These are phyloP conservation scores for Caerostris extrusa DNA, from an alignment of 1,140 invertebrate genomes.

Conservation along the genomic window DNA sequence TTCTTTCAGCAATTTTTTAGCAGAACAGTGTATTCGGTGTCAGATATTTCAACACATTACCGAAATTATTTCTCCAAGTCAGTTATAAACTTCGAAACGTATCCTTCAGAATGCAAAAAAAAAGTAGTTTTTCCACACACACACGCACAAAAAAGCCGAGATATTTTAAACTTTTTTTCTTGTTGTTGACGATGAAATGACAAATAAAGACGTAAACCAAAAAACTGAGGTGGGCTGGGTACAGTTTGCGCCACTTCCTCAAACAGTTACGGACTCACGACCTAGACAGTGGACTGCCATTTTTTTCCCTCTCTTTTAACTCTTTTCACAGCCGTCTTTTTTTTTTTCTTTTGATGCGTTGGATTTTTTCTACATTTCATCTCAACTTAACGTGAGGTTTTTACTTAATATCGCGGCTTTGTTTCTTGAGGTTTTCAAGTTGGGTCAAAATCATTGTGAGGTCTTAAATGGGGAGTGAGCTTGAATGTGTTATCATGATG, in stretches of 20 bases:
- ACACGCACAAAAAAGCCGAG: neutral
- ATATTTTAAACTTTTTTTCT: neutral
- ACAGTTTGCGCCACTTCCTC: conserved; percentile 63
- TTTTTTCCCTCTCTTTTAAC: neutral
- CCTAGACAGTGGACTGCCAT: conserved; percentile 40
- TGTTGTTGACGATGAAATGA: neutral
- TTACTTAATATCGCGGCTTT: conserved; percentile 32
- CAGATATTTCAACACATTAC: neutral
- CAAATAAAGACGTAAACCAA: conserved; percentile 28
- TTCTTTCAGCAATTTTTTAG: too few species aligned
- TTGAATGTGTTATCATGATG: conserved; percentile 12
- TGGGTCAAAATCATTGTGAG: neutral
- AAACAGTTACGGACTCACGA: conserved; percentile 62
- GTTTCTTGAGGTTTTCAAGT: neutral
- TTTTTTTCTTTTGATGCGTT: neutral
- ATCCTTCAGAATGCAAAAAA: neutral
- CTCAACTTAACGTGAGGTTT: neutral
- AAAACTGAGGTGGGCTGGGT: conserved; percentile 53
- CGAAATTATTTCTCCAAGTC: neutral
- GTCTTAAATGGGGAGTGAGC: neutral
- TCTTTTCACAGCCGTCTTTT: neutral
- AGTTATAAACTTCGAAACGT: neutral
- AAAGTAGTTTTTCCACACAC: neutral
- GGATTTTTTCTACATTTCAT: conserved; percentile 17
- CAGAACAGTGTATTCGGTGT: neutral